Evolutionary conservation across 2,888 invertebrate genomes (phyloP), one percentile per base, ranked within the genome.

Genomic region (Rutpela maculata): DNA sequence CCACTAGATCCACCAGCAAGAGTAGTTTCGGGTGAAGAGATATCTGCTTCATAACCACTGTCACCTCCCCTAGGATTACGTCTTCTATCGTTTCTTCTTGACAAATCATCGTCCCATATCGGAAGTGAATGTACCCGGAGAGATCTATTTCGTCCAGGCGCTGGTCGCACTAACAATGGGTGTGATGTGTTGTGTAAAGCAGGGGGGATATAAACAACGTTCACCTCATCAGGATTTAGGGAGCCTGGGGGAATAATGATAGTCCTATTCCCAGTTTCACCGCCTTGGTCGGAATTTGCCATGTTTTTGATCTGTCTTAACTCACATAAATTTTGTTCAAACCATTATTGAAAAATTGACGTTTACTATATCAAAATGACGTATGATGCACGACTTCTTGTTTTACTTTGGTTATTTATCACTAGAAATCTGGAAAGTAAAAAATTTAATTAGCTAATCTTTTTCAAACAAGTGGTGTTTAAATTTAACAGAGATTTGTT

Each of bases 181-280:
- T 69, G 70, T 0, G 57, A 43, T 4, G 60, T n/a, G n/a, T 84
- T 84, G 26, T 86, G 84, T 50, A 86, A 78, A 69, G 79, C 74
- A 1, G 80, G 80, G 1, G 88, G 88, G 43, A 88, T 86, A 80
- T 87, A 86, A 56, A 88, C 86, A 31, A 88, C 82, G 9, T 87
- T 88, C 4, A 86, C 87, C 76, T 88, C 86, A 10, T 85, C 79
- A n/a, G 87, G 86, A 79, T 88, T 85, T n/a, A 88, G 82, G 80
- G 86, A 82, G 17, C 88, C 88, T 78, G 82, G 84, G 11, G 87
- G 87, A 59, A 87, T 86, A 12, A 87, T 83, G 65, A 88, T 84
- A 70, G 86, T 86, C 76, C 87, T 86, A 15, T 71, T 67, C 7
- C 60, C 35, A 66, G 26, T 69, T 9, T 35, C 59, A 50, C 17